Conservation (phyloP, 2,113 vertebrate genomes). For the Istiophorus platypterus region DNA sequence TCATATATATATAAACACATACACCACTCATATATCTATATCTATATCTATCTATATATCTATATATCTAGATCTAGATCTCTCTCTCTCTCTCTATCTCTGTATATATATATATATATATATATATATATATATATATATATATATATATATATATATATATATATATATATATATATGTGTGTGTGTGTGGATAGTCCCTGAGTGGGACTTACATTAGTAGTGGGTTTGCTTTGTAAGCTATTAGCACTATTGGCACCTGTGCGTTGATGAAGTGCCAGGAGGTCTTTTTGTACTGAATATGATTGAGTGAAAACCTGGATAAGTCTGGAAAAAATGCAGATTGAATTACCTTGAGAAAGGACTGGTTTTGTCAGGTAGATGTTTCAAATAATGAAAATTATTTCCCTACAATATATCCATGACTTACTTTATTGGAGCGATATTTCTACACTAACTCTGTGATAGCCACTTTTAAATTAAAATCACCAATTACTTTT, state of each 20-base stretch:
- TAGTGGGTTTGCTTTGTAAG: conserved; percentile 1
- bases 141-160: too few relatives aligned
- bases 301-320: too few relatives aligned
- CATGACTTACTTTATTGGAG: neutral
- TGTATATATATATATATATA: too few relatives aligned
- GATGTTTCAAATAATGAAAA: neutral
- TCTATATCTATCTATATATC: too few relatives aligned
- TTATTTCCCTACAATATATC: neutral
- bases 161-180: too few relatives aligned
- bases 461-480: neutral
- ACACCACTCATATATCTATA: too few relatives aligned
- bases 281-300: neutral
- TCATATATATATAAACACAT: too few relatives aligned
- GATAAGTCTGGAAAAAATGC: neutral
- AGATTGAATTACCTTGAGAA: neutral
- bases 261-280: neutral
- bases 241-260: neutral
- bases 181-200: neutral
- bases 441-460: neutral
- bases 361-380: neutral
- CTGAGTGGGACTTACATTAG: conserved; percentile 15
- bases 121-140: too few relatives aligned
- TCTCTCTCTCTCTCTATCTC: too few relatives aligned
- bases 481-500: conserved; percentile 1
- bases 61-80: too few relatives aligned